These are phyloP conservation scores for Agrotis clavis DNA, from an alignment of 2,888 invertebrate genomes.

Conservation along the genomic window DNA sequence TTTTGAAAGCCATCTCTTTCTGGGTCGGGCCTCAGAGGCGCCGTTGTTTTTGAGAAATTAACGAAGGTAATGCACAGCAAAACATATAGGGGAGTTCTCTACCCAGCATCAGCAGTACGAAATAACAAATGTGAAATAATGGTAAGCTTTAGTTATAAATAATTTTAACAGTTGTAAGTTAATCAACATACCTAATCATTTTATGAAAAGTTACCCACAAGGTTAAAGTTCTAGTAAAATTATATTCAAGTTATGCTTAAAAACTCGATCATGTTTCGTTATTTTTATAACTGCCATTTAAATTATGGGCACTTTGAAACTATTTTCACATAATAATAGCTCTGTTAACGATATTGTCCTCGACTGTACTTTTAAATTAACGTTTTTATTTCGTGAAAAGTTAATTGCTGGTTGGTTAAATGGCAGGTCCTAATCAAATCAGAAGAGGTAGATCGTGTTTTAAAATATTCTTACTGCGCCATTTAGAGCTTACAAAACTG, in stretches of 20 bases:
- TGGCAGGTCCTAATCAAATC: conserved; percentile 37
- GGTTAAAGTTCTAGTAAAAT: neutral
- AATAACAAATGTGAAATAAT: too few relatives aligned
- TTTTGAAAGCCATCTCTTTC: too few relatives aligned
- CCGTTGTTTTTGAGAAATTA: too few relatives aligned
- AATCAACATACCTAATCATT: neutral
- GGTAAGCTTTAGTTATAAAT: too few relatives aligned
- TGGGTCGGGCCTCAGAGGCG: too few relatives aligned
- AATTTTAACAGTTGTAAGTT: too few relatives aligned
- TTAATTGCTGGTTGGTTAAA: conserved; percentile 45
- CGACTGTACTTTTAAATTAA: conserved; percentile 41
- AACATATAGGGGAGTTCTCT: too few relatives aligned
- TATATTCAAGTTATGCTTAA: neutral
- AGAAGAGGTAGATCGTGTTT: conserved; percentile 31
- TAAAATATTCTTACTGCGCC: conserved; percentile 13
- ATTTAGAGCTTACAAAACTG: conserved; percentile 17
- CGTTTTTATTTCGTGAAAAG: conserved; percentile 50
- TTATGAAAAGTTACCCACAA: neutral
- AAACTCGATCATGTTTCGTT: neutral
- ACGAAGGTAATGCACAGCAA: too few relatives aligned
- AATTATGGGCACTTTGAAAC: neutral
- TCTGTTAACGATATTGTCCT: neutral
- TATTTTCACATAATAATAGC: neutral
- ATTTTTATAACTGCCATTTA: neutral
- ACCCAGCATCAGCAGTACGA: too few relatives aligned